A percentile compares a stretch with the other conserved stretches of the same genome.
Conservation (phyloP, 1,140 invertebrate genomes). For the Ditylenchus dipsaci region DNA sequence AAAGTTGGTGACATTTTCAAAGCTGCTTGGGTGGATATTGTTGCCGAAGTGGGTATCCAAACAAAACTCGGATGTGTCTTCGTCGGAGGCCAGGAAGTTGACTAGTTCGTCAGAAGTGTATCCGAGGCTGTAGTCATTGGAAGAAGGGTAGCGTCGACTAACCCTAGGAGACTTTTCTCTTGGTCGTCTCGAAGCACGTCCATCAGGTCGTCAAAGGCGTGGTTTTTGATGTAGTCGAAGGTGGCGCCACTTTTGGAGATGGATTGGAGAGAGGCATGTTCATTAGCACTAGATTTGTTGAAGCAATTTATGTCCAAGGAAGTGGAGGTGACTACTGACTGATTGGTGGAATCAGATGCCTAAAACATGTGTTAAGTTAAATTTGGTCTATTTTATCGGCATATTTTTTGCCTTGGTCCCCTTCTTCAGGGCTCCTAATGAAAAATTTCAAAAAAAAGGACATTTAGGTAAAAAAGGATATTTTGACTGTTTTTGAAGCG, state of each 20-base stretch:
- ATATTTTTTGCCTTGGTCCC: too few species aligned
- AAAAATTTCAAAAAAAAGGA: too few species aligned
- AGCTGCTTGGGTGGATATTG: background rate
- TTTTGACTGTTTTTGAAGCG: too few species aligned
- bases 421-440: too few species aligned
- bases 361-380: too few species aligned
- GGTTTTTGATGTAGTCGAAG: conserved; percentile 4
- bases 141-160: background rate
- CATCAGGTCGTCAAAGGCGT: conserved; percentile 10
- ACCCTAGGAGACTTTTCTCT: background rate
- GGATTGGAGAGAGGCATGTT: background rate
- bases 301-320: background rate
- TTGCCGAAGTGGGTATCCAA: background rate
- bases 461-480: too few species aligned
- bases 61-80: background rate
- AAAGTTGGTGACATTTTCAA: background rate
- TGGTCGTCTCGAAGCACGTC: conserved; percentile 9
- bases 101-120: conserved; percentile 6
- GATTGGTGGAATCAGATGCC: too few species aligned
- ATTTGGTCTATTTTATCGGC: too few species aligned
- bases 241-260: background rate
- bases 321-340: background rate
- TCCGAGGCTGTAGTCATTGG: conserved; percentile 4
- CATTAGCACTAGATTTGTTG: background rate
- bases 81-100: background rate